Evolutionary conservation across 2,888 invertebrate species (phyloP).

Genomic region (Stenodera caucasica): DNA sequence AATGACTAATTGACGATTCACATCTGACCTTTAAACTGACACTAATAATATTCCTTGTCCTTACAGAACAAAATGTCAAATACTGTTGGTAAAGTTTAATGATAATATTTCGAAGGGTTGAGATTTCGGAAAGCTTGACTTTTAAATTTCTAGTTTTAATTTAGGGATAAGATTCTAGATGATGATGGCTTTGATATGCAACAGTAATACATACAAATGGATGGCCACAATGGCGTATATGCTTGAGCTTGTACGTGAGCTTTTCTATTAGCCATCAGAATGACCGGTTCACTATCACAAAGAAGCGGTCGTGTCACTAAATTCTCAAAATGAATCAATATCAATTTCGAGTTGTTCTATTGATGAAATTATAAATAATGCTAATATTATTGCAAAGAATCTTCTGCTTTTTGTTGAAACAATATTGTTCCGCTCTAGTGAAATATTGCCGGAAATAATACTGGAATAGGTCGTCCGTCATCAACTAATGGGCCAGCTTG

Average conservation of each 20-base stretch:
- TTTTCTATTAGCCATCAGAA: slow-evolving; percentile 41
- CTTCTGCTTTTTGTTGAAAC: too few relatives aligned
- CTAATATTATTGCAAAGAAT: too few relatives aligned
- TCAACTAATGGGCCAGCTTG: slow-evolving; percentile 40
- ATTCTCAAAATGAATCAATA: not conserved
- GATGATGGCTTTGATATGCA: slow-evolving; percentile 30
- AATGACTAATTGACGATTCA: slow-evolving; percentile 45
- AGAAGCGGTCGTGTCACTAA: slow-evolving; percentile 23
- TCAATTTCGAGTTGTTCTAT: too few relatives aligned
- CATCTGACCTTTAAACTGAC: slow-evolving; percentile 25
- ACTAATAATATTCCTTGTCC: not conserved
- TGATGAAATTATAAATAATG: too few relatives aligned
- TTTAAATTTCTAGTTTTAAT: too few relatives aligned
- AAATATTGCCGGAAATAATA: slow-evolving; percentile 21
- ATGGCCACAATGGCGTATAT: slow-evolving; percentile 36
- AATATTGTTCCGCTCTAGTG: slow-evolving; percentile 6
- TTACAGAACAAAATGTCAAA: slow-evolving; percentile 11
- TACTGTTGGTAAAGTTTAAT: not conserved
- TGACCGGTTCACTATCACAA: slow-evolving; percentile 17
- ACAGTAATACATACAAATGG: slow-evolving; percentile 38
- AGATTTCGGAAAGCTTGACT: too few relatives aligned
- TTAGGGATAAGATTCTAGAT: too few relatives aligned
- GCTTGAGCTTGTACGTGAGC: too few relatives aligned
- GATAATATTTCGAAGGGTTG: not conserved
- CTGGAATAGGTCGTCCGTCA: slow-evolving; percentile 38